A percentile compares a stretch with the other conserved stretches of the same genome.
Evolutionary conservation across 2,113 vertebrate genomes (phyloP).

Genomic region (Oreochromis aureus): DNA sequence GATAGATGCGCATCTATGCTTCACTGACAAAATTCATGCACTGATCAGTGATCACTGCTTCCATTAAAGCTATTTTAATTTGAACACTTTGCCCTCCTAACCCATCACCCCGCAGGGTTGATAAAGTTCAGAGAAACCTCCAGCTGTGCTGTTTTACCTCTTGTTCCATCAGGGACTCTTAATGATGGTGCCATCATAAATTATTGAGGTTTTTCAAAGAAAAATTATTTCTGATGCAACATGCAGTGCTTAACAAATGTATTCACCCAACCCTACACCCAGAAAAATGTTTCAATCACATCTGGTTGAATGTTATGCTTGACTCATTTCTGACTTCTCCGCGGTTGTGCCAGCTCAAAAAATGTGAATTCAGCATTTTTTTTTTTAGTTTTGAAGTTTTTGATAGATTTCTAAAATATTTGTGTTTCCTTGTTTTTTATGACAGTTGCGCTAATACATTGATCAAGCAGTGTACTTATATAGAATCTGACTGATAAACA

Average conservation of each 20-base stretch:
- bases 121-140: slow-evolving; percentile 3
- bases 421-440: background rate
- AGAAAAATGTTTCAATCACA: background rate
- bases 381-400: background rate
- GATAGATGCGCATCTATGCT: background rate
- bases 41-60: background rate
- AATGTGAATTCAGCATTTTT: background rate
- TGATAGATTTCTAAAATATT: background rate
- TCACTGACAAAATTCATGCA: background rate
- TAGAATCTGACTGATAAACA: background rate
- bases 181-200: background rate
- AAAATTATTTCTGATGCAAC: background rate
- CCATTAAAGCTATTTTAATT: background rate
- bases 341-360: background rate
- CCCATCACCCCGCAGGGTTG: background rate
- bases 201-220: background rate
- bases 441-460: background rate
- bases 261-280: background rate
- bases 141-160: background rate
- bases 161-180: background rate
- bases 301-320: background rate
- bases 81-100: background rate
- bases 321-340: background rate
- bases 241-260: background rate
- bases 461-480: background rate